phyloP scores from a whole-genome alignment of 2,113 vertebrate genomes.

The Pomatostomus ruficeps region DNA sequence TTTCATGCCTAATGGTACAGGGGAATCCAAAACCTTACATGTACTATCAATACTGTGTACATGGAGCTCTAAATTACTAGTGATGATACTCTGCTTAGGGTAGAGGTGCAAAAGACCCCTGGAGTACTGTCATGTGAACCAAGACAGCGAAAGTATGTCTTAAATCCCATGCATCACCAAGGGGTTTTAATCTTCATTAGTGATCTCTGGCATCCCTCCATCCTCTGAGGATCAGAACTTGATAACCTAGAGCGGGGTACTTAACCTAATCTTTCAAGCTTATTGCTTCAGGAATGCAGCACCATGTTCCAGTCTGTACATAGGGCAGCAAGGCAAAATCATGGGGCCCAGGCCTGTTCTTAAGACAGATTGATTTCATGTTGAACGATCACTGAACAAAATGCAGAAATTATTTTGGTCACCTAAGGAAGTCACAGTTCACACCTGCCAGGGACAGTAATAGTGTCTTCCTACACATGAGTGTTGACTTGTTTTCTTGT shows the following conservation, averaged over 20 bases:
- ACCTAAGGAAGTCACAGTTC: not conserved
- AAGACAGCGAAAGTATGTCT: not conserved
- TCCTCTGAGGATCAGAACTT: not conserved
- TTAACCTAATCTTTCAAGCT: not conserved
- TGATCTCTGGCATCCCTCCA: not conserved
- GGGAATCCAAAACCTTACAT: not conserved
- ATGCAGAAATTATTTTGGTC: not conserved
- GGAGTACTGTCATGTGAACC: not conserved
- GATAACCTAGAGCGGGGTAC: not conserved
- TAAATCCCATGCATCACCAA: not conserved
- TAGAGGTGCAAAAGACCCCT: not conserved
- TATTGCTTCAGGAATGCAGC: not conserved
- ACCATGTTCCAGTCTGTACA: not conserved
- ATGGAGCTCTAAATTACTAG: not conserved
- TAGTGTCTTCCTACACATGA: not conserved
- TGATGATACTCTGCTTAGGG: not conserved
- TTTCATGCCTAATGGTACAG: not conserved
- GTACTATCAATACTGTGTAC: not conserved
- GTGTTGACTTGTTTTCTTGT: accelerated
- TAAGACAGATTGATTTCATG: not conserved
- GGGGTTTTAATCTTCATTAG: not conserved
- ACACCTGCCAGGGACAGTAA: not conserved
- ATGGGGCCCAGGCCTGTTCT: not conserved
- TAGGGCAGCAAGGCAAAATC: not conserved
- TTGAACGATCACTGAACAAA: not conserved